Base-by-base conservation (phyloP, 2,888 invertebrate species). In the Agonum fuliginosum region DNA sequence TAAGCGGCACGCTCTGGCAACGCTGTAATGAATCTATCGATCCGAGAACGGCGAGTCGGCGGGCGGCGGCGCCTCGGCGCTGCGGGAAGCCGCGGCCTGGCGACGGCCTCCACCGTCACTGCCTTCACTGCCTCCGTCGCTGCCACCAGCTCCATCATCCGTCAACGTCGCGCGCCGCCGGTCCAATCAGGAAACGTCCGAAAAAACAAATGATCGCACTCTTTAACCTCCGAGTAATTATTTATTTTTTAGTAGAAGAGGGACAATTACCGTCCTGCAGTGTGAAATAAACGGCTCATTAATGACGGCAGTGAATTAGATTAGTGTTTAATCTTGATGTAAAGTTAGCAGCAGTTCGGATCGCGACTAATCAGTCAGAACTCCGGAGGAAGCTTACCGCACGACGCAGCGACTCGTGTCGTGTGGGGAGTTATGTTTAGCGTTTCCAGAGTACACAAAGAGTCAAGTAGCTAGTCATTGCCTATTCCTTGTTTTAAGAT, bases 111-210 rank as follows among this genome's bases (percentile, higher is more conserved):
- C 77, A 74, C 62, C 6, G 6, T 20, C n/a, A n/a, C n/a, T n/a
- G n/a, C n/a, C n/a, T n/a, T n/a, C n/a, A n/a, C n/a, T n/a, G 46
- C 30, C 34, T 48, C 73, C 51, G 71, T 34, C 27, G 58, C 72
- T 78, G 77, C 76, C 78, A 58, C 65, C 19, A 34, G 54, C 76
- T 67, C 67, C 62, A 65, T 62, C 76, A 81, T 81, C 78, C 80
- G 80, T 81, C 81, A 81, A 81, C 80, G 81, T 81, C 81, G 78
- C 70, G 78, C 76, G 78, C 78, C 74, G 79, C 78, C 79, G 72
- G 79, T 78, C 80, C 80, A 81, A 81, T 81, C 80, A 80, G 80
- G 78, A 81, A 79, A 80, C 78, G 80, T 81, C 80, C 73, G 69
- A 80, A 81, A 75, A 79, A 80, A 81, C 80, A 80, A 80, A 80